Evolutionary conservation across 92 coral and sea anemone genomes (phyloP).

Genomic region (Blastomussa wellsi): DNA sequence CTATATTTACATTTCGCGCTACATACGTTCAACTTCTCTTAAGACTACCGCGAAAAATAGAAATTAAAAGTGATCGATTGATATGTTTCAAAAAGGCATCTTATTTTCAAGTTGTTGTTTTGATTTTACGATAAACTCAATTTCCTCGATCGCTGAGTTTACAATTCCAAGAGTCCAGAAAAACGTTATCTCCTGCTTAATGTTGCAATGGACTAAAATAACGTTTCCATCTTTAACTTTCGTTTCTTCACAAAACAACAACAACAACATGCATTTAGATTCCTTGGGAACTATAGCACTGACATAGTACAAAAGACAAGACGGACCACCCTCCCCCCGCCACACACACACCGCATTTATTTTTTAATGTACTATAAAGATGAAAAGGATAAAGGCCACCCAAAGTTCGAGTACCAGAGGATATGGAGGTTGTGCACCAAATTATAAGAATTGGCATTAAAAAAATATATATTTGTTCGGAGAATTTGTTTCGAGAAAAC

Average conservation of each 20-base stretch:
- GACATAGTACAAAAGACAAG: no score
- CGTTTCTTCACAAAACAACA: no score
- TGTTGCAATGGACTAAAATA: no score
- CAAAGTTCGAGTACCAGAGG: no score
- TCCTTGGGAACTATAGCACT: neutral
- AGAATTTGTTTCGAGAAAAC: no score
- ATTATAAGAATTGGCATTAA: no score
- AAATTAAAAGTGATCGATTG: neutral
- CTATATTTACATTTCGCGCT: neutral
- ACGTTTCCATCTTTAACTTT: neutral
- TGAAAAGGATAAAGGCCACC: no score
- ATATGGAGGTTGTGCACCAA: no score
- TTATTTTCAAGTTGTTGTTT: neutral
- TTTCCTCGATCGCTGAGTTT: neutral
- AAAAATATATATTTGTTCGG: no score
- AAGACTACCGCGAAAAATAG: slow-evolving; percentile 1
- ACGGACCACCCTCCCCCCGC: no score
- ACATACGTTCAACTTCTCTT: neutral
- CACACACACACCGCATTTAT: no score
- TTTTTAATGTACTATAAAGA: no score
- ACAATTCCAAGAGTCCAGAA: neutral
- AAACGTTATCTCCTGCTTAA: neutral
- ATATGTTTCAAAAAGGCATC: neutral
- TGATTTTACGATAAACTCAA: neutral
- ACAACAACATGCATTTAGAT: neutral